Conservation (phyloP, 2,888 invertebrate species). For the Malthinus seriepunctatus region DNA sequence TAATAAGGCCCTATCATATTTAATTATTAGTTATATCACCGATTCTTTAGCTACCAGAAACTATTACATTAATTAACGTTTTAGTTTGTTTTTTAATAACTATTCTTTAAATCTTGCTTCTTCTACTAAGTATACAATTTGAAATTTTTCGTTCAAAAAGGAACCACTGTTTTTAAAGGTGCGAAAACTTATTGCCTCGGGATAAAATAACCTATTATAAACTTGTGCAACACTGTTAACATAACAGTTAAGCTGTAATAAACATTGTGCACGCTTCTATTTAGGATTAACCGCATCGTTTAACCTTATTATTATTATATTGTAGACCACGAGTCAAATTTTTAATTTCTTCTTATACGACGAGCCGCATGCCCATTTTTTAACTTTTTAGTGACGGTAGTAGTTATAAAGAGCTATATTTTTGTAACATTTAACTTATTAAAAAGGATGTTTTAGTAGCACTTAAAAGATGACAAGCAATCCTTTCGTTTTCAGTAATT, state of each 20-base stretch:
- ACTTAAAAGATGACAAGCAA: too few species aligned
- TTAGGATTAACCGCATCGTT: conserved; percentile 23
- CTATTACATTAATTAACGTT: background rate
- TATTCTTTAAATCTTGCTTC: background rate
- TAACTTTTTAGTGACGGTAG: too few species aligned
- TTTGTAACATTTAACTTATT: too few species aligned
- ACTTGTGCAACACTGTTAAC: conserved; percentile 28
- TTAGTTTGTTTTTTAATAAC: conserved; percentile 8
- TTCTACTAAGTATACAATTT: too few species aligned
- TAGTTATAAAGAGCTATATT: too few species aligned
- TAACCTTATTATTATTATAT: conserved; percentile 23
- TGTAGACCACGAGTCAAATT: background rate
- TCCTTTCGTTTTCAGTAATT: too few species aligned
- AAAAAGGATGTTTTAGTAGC: too few species aligned
- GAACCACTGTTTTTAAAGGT: conserved; percentile 26
- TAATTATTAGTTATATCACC: too few species aligned
- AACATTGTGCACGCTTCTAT: conserved; percentile 27
- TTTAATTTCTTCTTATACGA: too few species aligned
- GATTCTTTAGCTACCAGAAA: background rate
- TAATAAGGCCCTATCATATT: too few species aligned
- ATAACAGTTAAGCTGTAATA: conserved; percentile 16
- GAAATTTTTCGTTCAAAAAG: conserved; percentile 2
- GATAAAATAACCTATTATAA: conserved; percentile 26
- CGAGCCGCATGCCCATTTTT: too few species aligned
- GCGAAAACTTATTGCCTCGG: conserved; percentile 20